Evolutionary conservation across 37 sponge, comb jelly and placozoan genomes (phyloP), one percentile per base, ranked within the genome.

Genomic region (Cliona cf. orientalis): DNA sequence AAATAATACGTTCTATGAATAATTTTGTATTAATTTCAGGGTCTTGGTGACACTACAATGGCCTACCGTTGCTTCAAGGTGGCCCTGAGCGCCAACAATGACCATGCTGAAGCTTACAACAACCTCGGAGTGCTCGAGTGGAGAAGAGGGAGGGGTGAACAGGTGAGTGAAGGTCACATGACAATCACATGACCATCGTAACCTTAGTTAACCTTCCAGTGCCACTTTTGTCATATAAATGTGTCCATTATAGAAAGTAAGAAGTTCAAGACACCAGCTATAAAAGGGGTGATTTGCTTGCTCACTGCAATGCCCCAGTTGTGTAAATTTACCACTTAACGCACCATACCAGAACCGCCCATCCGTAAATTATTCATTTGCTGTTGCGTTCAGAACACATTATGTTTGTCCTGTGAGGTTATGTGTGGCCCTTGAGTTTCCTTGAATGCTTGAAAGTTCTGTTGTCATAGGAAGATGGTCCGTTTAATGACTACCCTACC

Each of bases 51-150:
- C 76, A 81, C 17, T 14, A 81, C 60, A 43, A 85, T 99, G 44
- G 97, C 97, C 14, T 92, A 94, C 72, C 93, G 93, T 45, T 81
- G 93, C 39, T 96, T 96, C 90, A 96, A 96, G 76, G 55, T 99
- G 78, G 84, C 97, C 5, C 80, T 99, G n/a, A 74, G 92, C 14
- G 42, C 81, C 70, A 82, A 96, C 66, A 96, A 90, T 84, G 86
- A 92, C 53, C 97, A 99, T 37, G 89, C 99, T 38, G 99, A 99
- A 77, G 91, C 97, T 19, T 91, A 94, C 76, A 99, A 99, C 78
- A 99, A 99, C 63, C 72, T 99, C 35, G 99, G 93, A 32, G 97
- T 99, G 26, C 83, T 99, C 66, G 99, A 98, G 72, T 93, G 95
- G 93, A 79, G 80, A 77, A 89, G 49, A 36, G 89, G 83, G 4